Evolutionary conservation across 92 coral and sea anemone genomes (phyloP).

Genomic region (Muricea muricata): DNA sequence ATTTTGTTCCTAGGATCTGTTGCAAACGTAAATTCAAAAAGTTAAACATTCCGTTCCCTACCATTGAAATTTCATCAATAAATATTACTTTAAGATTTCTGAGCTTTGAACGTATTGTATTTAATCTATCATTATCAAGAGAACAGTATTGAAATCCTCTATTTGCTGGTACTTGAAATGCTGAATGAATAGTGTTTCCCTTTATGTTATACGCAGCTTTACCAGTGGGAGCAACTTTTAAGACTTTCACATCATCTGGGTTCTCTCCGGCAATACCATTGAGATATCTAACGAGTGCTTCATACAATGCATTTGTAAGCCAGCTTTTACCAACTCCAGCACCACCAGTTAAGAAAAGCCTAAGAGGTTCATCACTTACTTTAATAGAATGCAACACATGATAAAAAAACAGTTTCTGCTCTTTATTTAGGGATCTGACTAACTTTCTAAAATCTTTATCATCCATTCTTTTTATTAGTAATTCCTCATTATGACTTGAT

Average conservation of each 20-base stretch:
- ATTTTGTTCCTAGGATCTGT: conserved; percentile 64
- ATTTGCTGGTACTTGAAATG: conserved; percentile 57
- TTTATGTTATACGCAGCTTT: conserved; percentile 64
- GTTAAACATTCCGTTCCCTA: conserved; percentile 78
- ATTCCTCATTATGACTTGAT: conserved; percentile 48
- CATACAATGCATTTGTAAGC: conserved; percentile 62
- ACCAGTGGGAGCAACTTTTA: conserved; percentile 68
- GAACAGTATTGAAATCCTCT: conserved; percentile 55
- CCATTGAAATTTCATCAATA: conserved; percentile 77
- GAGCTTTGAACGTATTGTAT: conserved; percentile 51
- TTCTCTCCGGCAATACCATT: conserved; percentile 64
- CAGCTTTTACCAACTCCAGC: conserved; percentile 68
- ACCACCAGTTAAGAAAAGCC: conserved; percentile 66
- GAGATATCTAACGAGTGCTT: conserved; percentile 61
- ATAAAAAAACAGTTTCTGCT: conserved; percentile 61
- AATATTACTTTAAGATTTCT: conserved; percentile 52
- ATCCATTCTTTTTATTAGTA: conserved; percentile 37
- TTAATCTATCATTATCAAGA: conserved; percentile 38
- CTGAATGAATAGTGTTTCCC: conserved; percentile 58
- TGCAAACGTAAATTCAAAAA: conserved; percentile 67
- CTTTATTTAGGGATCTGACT: conserved; percentile 55
- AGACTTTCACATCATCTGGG: conserved; percentile 67
- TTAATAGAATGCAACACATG: conserved; percentile 64
- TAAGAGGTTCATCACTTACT: conserved; percentile 38
- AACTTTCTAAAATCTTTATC: conserved; percentile 35